Evolutionary conservation across 1,140 invertebrate species (phyloP).

Genomic region (Orchestia grillus): DNA sequence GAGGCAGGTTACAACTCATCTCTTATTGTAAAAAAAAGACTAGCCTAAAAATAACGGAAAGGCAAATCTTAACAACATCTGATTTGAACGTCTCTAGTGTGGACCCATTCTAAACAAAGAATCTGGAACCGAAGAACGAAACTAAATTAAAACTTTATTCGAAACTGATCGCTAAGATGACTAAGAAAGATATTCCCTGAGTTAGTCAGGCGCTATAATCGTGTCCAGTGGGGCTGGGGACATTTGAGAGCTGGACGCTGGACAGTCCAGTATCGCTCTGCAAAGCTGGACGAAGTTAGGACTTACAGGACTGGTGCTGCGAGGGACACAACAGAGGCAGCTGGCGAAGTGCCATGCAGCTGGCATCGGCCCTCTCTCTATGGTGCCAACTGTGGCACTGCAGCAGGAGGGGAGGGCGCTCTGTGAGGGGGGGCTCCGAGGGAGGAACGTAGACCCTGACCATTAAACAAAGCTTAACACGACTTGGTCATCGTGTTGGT

Average conservation of each 20-base stretch:
- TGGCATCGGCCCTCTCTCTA: not conserved
- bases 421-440: not conserved
- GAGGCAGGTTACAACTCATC: not conserved
- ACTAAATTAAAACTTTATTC: too few relatives aligned
- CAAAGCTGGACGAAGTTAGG: not conserved
- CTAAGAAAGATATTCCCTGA: too few relatives aligned
- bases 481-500: not conserved
- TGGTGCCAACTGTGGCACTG: not conserved
- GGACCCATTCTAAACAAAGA: too few relatives aligned
- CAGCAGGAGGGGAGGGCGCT: not conserved
- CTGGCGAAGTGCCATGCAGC: not conserved
- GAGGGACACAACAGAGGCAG: not conserved
- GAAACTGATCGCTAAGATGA: too few relatives aligned
- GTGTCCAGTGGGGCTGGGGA: too few relatives aligned
- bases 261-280: not conserved
- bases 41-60: too few relatives aligned
- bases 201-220: too few relatives aligned
- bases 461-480: not conserved
- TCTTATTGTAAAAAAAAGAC: not conserved
- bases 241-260: not conserved
- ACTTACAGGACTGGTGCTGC: not conserved
- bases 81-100: too few relatives aligned
- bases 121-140: too few relatives aligned
- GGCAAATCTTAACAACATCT: too few relatives aligned
- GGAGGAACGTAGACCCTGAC: not conserved